Conservation (phyloP, 92 coral and sea anemone genomes). For the Chrysogorgia sp. region DNA sequence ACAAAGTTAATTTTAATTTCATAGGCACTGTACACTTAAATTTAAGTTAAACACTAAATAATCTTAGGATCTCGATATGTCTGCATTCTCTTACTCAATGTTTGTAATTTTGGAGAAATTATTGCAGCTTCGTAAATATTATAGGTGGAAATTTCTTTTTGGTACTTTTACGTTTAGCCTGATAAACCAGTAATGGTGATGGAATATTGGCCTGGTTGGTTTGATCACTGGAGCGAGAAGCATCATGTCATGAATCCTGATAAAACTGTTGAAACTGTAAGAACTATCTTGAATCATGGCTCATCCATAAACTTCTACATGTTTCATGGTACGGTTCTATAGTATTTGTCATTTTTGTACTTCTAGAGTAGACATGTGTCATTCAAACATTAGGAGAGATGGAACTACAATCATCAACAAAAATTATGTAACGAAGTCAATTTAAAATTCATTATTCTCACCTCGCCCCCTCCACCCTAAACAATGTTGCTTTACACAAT, state of each 20-base stretch:
- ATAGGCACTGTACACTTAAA: too few species aligned
- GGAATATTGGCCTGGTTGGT: slow-evolving; percentile 99
- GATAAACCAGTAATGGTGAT: slow-evolving; percentile 84
- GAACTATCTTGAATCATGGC: slow-evolving; percentile 69
- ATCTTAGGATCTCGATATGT: too few species aligned
- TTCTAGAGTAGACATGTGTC: too few species aligned
- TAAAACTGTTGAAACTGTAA: slow-evolving; percentile 51
- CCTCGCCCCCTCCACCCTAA: too few species aligned
- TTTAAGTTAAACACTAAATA: too few species aligned
- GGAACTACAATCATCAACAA: too few species aligned
- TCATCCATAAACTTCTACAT: slow-evolving; percentile 91
- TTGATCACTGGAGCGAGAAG: slow-evolving; percentile 92
- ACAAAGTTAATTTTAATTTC: too few species aligned
- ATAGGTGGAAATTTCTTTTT: background rate
- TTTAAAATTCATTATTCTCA: too few species aligned
- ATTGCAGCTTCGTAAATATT: background rate
- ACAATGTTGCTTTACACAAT: background rate
- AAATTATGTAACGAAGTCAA: too few species aligned
- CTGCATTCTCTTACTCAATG: too few species aligned
- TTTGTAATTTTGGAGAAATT: too few species aligned
- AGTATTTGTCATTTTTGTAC: background rate
- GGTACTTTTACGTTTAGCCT: slow-evolving; percentile 58
- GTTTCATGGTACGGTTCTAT: slow-evolving; percentile 85
- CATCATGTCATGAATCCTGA: slow-evolving; percentile 63
- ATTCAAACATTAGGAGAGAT: too few species aligned